phyloP scores from a whole-genome alignment of 1,140 invertebrate species.

The Linepithema humile region DNA sequence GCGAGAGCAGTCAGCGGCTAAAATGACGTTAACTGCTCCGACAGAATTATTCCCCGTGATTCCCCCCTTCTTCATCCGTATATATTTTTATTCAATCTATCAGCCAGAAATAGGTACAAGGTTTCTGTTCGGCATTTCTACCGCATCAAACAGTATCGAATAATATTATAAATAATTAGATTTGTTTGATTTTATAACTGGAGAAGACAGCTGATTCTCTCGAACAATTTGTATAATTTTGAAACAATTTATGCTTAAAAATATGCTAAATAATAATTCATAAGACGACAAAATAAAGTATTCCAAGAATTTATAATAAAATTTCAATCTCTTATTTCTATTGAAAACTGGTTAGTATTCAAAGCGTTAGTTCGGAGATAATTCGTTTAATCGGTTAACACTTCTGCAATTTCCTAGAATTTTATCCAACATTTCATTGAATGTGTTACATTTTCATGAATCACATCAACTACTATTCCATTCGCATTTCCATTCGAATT shows the following conservation, averaged over 20 bases:
- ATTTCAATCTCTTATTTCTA: neutral
- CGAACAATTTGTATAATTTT: neutral
- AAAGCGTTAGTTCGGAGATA: neutral
- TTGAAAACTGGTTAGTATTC: neutral
- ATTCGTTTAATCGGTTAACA: neutral
- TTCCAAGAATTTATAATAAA: neutral
- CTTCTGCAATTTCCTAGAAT: neutral
- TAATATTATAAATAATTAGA: neutral
- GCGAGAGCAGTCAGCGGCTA: slow-evolving; percentile 65
- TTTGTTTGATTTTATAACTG: neutral
- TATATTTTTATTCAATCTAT: neutral
- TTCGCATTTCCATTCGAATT: neutral
- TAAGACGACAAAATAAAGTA: neutral
- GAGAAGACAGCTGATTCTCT: neutral
- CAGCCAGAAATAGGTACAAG: neutral
- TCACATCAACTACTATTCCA: neutral
- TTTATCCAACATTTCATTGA: neutral
- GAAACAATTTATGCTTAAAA: neutral
- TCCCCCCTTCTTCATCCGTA: neutral
- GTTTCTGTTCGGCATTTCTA: neutral
- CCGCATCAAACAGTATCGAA: neutral
- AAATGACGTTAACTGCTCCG: slow-evolving; percentile 70
- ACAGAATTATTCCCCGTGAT: slow-evolving; percentile 61
- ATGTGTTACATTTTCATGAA: neutral
- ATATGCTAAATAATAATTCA: neutral